phyloP scores from a whole-genome alignment of 2,113 vertebrate genomes.

The Arvicanthis niloticus region DNA sequence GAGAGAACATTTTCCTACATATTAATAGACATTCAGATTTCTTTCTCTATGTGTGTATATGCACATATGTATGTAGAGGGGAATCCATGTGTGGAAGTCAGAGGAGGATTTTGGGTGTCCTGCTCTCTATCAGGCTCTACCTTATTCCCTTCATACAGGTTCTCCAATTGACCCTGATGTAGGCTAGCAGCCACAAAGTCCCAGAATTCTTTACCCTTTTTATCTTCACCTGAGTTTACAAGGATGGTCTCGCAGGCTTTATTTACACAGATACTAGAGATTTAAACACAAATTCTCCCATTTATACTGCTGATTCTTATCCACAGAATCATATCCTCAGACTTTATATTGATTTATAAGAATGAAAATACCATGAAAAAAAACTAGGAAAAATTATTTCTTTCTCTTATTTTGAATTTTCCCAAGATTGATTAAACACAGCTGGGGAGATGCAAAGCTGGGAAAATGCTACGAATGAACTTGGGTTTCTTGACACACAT shows the following conservation, averaged over 20 bases:
- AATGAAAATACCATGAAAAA: background rate
- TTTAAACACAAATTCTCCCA: background rate
- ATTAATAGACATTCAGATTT: background rate
- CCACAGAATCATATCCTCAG: background rate
- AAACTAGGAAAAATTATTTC: background rate
- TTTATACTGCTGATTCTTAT: background rate
- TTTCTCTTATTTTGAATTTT: slow-evolving; percentile 31
- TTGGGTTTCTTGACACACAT: background rate
- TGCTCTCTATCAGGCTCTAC: no score
- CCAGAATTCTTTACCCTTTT: background rate
- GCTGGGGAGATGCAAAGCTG: background rate
- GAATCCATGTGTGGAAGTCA: background rate
- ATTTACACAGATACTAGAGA: background rate
- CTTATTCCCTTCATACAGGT: background rate
- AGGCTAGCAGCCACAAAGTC: background rate
- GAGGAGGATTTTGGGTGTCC: background rate
- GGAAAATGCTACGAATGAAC: background rate
- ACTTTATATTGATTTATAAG: background rate
- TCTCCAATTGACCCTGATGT: background rate
- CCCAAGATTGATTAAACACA: background rate
- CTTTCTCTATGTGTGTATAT: background rate
- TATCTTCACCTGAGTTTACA: background rate
- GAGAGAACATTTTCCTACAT: background rate
- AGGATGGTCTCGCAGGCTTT: no score
- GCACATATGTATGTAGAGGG: background rate